phyloP scores from a whole-genome alignment of 2,797 vertebrate species.

The Acipenser transmontanus region DNA sequence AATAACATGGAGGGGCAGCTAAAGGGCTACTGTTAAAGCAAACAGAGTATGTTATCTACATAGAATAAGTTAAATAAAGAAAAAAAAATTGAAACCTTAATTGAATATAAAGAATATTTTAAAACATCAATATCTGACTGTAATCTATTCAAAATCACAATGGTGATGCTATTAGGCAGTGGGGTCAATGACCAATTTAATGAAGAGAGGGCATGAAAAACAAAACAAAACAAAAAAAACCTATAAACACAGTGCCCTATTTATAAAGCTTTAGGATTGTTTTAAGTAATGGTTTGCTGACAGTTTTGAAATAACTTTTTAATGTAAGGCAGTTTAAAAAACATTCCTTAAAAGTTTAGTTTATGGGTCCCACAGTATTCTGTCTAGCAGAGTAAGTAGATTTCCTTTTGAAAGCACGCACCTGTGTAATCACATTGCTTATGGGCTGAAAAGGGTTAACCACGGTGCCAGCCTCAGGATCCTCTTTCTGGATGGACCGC shows the following conservation, averaged over 20 bases:
- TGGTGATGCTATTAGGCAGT: too few species aligned
- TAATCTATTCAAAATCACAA: too few species aligned
- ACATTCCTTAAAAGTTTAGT: conserved; percentile 5
- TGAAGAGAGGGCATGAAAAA: neutral
- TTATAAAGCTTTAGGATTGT: neutral
- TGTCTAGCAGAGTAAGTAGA: too few species aligned
- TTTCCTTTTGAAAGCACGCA: conserved; percentile 32
- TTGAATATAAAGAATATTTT: too few species aligned
- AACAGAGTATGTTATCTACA: too few species aligned
- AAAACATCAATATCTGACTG: too few species aligned
- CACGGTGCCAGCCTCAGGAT: conserved; percentile 50
- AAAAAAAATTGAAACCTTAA: too few species aligned
- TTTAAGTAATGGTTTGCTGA: neutral
- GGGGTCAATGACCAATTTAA: too few species aligned
- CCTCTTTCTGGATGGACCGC: conserved; percentile 36
- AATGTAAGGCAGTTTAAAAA: conserved; percentile 8
- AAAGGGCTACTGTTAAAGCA: too few species aligned
- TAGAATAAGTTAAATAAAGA: too few species aligned
- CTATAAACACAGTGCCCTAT: neutral
- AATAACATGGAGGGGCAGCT: too few species aligned
- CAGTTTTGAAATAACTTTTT: neutral
- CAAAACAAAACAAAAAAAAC: conserved; percentile 24
- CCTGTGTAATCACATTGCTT: conserved; percentile 67
- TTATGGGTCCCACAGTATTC: too few species aligned
- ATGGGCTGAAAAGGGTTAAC: conserved; percentile 73